A percentile compares a stretch with the other conserved stretches of the same genome.
These are phyloP conservation scores for Stenoptilia bipunctidactyla DNA, from an alignment of 2,888 invertebrate genomes.

Conservation along the genomic window DNA sequence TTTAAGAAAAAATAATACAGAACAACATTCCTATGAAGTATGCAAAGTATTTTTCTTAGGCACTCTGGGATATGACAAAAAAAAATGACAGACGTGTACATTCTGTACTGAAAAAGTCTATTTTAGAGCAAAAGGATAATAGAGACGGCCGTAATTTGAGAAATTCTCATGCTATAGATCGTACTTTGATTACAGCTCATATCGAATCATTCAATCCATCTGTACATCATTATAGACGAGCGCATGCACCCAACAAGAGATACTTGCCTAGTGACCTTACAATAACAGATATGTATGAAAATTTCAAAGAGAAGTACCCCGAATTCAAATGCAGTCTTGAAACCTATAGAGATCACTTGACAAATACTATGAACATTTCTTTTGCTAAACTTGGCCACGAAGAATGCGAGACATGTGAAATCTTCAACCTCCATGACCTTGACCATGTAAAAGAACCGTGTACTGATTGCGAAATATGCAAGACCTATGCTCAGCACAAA, in stretches of 20 bases:
- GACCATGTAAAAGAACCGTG: neutral
- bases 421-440: slow-evolving; percentile 7
- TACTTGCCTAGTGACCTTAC: slow-evolving; percentile 11
- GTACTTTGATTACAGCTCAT: no score
- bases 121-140: slow-evolving; percentile 11
- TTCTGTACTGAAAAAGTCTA: slow-evolving; percentile 8
- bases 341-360: slow-evolving; percentile 1
- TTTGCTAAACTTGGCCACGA: slow-evolving; percentile 12
- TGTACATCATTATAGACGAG: slow-evolving; percentile 12
- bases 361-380: slow-evolving; percentile 11
- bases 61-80: slow-evolving; percentile 9
- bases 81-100: slow-evolving; percentile 7
- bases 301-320: slow-evolving; percentile 1
- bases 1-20: slow-evolving; percentile 2
- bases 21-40: slow-evolving; percentile 9
- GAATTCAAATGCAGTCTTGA: slow-evolving; percentile 7
- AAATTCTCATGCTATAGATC: no score
- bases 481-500: no score
- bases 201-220: slow-evolving; percentile 11
- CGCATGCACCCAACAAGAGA: slow-evolving; percentile 5
- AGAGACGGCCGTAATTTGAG: no score
- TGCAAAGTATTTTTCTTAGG: slow-evolving; percentile 11
- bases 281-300: slow-evolving; percentile 6
- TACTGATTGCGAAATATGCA: no score
- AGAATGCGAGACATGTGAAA: slow-evolving; percentile 6